phyloP scores from a whole-genome alignment of 2,888 invertebrate genomes.

The Synanthedon myopaeformis region DNA sequence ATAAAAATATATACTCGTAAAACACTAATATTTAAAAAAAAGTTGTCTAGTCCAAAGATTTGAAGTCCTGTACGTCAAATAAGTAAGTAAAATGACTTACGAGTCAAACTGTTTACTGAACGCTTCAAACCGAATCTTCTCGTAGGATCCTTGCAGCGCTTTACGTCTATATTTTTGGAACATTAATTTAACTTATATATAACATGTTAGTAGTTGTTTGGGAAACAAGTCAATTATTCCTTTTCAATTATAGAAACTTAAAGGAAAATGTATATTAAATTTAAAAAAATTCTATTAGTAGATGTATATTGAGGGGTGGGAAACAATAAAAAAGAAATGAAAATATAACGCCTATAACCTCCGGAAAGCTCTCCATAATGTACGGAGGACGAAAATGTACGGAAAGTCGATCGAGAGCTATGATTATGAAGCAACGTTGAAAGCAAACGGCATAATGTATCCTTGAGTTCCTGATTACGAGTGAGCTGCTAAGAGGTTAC shows the following conservation, averaged over 20 bases:
- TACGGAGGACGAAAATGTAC: too few species aligned
- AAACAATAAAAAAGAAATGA: too few species aligned
- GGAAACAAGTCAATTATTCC: too few species aligned
- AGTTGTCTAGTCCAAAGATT: background rate
- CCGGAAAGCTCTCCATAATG: too few species aligned
- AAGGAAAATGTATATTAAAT: too few species aligned
- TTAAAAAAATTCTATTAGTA: too few species aligned
- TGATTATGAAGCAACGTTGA: background rate
- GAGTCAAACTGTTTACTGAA: slow-evolving; percentile 29
- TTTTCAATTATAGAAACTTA: too few species aligned
- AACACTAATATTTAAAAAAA: background rate
- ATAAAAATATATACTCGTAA: too few species aligned
- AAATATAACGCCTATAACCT: too few species aligned
- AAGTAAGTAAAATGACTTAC: slow-evolving; percentile 31
- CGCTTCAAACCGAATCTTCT: slow-evolving; percentile 26
- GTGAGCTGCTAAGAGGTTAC: background rate
- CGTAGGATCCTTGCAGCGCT: background rate
- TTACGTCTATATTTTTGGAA: background rate
- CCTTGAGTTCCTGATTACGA: slow-evolving; percentile 16
- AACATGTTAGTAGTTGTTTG: background rate
- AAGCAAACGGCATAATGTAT: slow-evolving; percentile 5
- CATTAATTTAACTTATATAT: background rate
- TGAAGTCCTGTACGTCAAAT: background rate
- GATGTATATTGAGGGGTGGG: too few species aligned
- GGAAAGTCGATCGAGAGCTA: background rate